Base-by-base conservation (phyloP, 2,888 invertebrate genomes). In the Synanthedon andrenaeformis region DNA sequence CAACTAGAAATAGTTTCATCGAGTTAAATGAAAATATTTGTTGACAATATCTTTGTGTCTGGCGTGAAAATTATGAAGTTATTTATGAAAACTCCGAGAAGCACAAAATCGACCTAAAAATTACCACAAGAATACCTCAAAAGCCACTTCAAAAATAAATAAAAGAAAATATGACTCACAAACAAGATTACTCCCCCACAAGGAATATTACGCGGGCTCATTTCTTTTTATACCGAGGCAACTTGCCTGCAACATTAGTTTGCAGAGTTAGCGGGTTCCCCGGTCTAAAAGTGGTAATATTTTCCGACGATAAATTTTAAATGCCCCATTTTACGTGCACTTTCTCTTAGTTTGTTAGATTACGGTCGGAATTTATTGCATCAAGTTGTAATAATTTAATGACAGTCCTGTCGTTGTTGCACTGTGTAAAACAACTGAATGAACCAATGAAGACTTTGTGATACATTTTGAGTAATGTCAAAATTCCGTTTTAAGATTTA, bases 261-360 rank as follows among this genome's bases (percentile, higher is more conserved):
- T 66, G 71, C 72, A 57, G 70, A 72, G 72, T 76, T 74, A 76
- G 74, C 75, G 66, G 66, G 64, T 52, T 67, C 64, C 67, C 72
- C 71, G 64, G 61, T 61, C 70, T 69, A 72, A 74, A 78, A 78
- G 70, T 73, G 73, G 79, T 75, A 78, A 81, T 81, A 82, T 81
- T 80, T 81, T 78, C 77, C 70, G 70, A 72, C 76, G 74, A 80
- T 82, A 81, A 80, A 82, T 79, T 81, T 78, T 78, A 74, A 80
- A 82, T 79, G 74, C 71, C 68, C 64, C 71, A 66, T 78, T 78
- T 76, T 75, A 76, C 74, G 76, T 74, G 74, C 72, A 72, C 69
- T 75, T 74, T 77, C 72, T 72, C 74, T 75, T 78, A 79, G 78
- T 79, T 79, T 76, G 75, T 69, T 75, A 74, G 77, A 77, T 79